These are phyloP conservation scores for Embiotoca jacksoni DNA, from an alignment of 2,113 vertebrate genomes.

Conservation along the genomic window DNA sequence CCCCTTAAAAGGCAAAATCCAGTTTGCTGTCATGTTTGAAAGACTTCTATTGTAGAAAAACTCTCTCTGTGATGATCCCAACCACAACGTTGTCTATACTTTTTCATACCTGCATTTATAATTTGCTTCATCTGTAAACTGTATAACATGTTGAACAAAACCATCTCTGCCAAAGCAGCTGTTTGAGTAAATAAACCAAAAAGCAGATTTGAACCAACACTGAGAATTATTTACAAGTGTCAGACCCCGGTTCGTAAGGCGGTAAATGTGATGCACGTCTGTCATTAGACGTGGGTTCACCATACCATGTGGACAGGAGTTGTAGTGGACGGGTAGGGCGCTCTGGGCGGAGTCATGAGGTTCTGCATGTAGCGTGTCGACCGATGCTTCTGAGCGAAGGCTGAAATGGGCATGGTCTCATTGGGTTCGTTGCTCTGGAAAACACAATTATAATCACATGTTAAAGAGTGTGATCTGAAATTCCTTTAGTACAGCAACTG, in stretches of 20 bases:
- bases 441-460: not conserved
- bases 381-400: conserved; percentile 97
- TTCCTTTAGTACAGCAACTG: no score
- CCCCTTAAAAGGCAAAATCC: no score
- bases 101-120: no score
- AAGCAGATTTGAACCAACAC: not conserved
- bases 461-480: not conserved
- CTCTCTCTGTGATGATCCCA: not conserved
- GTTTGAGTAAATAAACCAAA: not conserved
- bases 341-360: conserved; percentile 93
- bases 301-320: conserved; percentile 91
- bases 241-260: not conserved
- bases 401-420: conserved; percentile 98
- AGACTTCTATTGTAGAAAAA: no score
- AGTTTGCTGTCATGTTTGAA: no score
- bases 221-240: not conserved
- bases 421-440: conserved; percentile 96
- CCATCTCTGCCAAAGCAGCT: not conserved
- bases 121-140: not conserved
- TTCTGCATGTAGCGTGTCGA: conserved; percentile 88
- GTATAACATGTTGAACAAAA: not conserved
- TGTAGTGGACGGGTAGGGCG: conserved; percentile 87
- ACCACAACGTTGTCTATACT: no score
- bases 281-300: not conserved
- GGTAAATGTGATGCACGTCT: not conserved